phyloP scores from a whole-genome alignment of 2,888 invertebrate species.

The Eilema griseolum region DNA sequence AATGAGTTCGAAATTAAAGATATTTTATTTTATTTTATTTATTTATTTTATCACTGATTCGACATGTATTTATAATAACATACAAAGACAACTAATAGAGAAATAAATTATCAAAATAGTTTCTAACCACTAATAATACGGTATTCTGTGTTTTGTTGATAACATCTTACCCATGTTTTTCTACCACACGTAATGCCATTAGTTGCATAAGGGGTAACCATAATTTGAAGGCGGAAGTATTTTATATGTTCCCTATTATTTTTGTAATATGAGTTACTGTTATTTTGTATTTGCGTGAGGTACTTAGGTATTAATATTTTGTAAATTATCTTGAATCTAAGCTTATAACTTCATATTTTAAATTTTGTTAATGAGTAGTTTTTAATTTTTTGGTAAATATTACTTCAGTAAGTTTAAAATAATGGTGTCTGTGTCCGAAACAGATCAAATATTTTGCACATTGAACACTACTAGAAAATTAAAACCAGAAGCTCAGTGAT shows the following conservation, averaged over 20 bases:
- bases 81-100: not conserved
- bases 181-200: conserved; percentile 13
- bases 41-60: too few species aligned
- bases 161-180: conserved; percentile 9
- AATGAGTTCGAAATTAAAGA: too few species aligned
- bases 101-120: not conserved
- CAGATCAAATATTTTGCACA: too few species aligned
- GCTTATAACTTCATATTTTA: not conserved
- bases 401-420: too few species aligned
- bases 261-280: conserved; percentile 21
- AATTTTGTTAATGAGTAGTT: not conserved
- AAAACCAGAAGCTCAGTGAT: too few species aligned
- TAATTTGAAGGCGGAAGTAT: conserved; percentile 15
- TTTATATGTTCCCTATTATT: not conserved
- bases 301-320: not conserved
- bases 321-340: conserved; percentile 2
- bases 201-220: conserved; percentile 7
- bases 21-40: too few species aligned
- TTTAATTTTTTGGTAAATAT: too few species aligned
- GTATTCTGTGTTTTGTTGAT: not conserved
- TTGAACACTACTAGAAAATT: too few species aligned
- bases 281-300: conserved; percentile 17
- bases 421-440: too few species aligned
- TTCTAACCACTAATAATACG: not conserved
- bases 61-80: not conserved